Conservation (phyloP, 2,888 invertebrate genomes). For the Aelia acuminata region DNA sequence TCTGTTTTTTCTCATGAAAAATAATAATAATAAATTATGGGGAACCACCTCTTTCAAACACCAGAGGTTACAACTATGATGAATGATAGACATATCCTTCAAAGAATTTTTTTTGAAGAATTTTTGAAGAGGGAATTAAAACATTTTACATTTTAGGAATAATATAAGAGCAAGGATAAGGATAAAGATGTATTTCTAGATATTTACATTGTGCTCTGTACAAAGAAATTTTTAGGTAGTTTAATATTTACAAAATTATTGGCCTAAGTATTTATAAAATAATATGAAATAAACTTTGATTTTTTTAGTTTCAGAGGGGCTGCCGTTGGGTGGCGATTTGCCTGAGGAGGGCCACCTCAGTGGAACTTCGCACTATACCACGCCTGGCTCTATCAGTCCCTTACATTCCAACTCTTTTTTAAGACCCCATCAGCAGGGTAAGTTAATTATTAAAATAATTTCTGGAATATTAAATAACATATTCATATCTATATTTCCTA, state of each 20-base stretch:
- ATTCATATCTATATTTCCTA: background rate
- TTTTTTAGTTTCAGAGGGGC: slow-evolving; percentile 66
- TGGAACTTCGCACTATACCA: slow-evolving; percentile 69
- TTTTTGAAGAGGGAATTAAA: no score
- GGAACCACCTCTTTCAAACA: no score
- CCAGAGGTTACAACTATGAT: no score
- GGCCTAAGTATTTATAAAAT: background rate
- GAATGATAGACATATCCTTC: no score
- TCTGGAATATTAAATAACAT: background rate
- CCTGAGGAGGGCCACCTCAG: slow-evolving; percentile 63
- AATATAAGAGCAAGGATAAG: no score
- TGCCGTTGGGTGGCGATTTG: slow-evolving; percentile 64
- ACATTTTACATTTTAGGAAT: no score
- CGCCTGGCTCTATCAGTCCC: slow-evolving; percentile 70
- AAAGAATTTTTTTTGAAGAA: no score
- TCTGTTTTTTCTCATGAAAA: no score
- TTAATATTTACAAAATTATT: background rate
- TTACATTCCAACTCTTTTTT: slow-evolving; percentile 67
- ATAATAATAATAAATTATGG: no score
- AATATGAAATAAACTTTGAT: background rate
- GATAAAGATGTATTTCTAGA: no score
- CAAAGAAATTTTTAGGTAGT: no score
- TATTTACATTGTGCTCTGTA: no score
- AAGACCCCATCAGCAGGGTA: slow-evolving; percentile 62
- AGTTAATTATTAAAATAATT: background rate